These are phyloP conservation scores for Xerus rutilus DNA, from an alignment of 2,797 vertebrate species.

Conservation along the genomic window DNA sequence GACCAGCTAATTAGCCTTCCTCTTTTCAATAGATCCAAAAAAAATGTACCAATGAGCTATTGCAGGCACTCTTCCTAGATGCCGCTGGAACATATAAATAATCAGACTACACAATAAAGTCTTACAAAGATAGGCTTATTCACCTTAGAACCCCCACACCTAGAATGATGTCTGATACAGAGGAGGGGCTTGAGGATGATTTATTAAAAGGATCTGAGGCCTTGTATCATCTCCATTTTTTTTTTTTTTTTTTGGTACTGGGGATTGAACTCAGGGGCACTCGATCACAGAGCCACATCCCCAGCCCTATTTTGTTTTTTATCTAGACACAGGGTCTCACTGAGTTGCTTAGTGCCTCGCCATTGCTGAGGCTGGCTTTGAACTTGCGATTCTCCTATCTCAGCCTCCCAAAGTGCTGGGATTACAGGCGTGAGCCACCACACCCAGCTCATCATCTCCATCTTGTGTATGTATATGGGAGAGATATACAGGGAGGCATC, in stretches of 20 bases:
- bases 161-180: neutral
- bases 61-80: neutral
- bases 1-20: slow-evolving; percentile 49
- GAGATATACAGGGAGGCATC: neutral
- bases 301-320: too few relatives aligned
- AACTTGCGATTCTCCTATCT: too few relatives aligned
- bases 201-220: neutral
- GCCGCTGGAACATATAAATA: neutral
- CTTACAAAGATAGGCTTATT: neutral
- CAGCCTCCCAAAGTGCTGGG: too few relatives aligned
- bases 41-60: neutral
- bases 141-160: neutral
- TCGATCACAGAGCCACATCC: too few relatives aligned
- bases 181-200: neutral
- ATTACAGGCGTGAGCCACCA: too few relatives aligned
- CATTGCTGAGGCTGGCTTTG: too few relatives aligned
- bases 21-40: neutral
- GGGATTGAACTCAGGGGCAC: too few relatives aligned
- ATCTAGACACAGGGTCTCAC: too few relatives aligned
- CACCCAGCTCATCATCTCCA: too few relatives aligned
- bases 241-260: too few relatives aligned
- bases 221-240: neutral
- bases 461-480: neutral
- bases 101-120: neutral
- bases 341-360: too few relatives aligned